Evolutionary conservation across 2,888 invertebrate species (phyloP).

Genomic region (Dioctria rufipes): DNA sequence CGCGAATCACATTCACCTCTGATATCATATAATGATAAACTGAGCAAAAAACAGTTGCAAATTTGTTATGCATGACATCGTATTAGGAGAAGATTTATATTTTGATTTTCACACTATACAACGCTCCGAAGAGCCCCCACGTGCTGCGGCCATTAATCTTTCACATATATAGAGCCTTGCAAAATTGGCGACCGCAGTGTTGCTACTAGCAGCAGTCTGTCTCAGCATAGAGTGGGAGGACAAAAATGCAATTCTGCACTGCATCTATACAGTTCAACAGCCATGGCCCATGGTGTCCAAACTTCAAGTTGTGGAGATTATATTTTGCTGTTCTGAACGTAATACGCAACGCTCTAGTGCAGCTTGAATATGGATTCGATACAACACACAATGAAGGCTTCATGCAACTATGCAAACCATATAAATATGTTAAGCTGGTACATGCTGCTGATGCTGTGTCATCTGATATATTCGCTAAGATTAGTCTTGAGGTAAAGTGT

Average conservation of each 20-base stretch:
- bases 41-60: constrained; percentile 54
- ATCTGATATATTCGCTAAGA: constrained; percentile 39
- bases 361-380: background rate
- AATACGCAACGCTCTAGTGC: constrained; percentile 12
- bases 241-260: constrained; percentile 30
- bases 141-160: constrained; percentile 56
- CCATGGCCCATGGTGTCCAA: background rate
- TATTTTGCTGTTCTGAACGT: background rate
- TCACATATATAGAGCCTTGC: constrained; percentile 46
- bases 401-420: background rate
- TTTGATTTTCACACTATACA: constrained; percentile 56
- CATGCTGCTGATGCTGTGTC: constrained; percentile 3
- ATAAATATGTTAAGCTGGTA: background rate
- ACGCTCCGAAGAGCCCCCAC: constrained; percentile 21
- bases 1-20: constrained; percentile 12
- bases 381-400: constrained; percentile 17
- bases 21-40: constrained; percentile 52
- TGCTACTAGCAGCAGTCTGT: background rate
- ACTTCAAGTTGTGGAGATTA: background rate
- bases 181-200: constrained; percentile 16
- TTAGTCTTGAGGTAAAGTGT: constrained; percentile 30
- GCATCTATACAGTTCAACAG: background rate
- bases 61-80: constrained; percentile 58
- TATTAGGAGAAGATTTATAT: constrained; percentile 57
- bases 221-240: constrained; percentile 23